Percentiles rank a stretch among this genome's conserved stretches.
These are phyloP conservation scores for Fistularia tabacaria DNA, from an alignment of 2,797 vertebrate genomes.

Conservation along the genomic window DNA sequence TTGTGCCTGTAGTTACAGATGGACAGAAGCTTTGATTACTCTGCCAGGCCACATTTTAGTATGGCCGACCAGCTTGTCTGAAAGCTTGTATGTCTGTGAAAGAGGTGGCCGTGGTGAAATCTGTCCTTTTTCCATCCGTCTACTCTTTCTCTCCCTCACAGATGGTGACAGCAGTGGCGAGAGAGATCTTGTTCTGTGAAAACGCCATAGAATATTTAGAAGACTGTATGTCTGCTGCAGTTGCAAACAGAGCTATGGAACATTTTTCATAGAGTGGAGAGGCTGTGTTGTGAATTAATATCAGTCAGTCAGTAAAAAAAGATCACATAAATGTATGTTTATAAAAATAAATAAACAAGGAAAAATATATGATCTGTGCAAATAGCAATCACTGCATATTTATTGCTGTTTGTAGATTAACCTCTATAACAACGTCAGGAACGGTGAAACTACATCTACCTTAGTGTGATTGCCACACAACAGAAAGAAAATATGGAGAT, in stretches of 20 bases:
- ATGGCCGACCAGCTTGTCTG: constrained; percentile 23
- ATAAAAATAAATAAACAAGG: too few species aligned
- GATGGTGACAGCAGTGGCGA: constrained; percentile 66
- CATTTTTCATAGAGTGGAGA: too few species aligned
- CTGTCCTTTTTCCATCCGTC: constrained; percentile 66
- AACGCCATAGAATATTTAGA: constrained; percentile 78
- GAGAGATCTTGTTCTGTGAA: constrained; percentile 74
- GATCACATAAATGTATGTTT: too few species aligned
- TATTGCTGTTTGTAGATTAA: too few species aligned
- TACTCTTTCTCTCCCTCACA: constrained; percentile 65
- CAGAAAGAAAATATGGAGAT: too few species aligned
- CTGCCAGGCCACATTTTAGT: constrained; percentile 26
- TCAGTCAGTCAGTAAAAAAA: too few species aligned
- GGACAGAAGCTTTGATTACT: constrained; percentile 39
- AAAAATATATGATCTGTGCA: too few species aligned
- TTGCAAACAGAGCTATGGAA: constrained; percentile 43
- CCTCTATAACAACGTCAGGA: too few species aligned
- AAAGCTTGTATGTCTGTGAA: constrained; percentile 71
- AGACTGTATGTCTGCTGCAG: constrained; percentile 49
- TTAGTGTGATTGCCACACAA: too few species aligned
- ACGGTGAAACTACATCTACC: too few species aligned
- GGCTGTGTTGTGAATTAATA: too few species aligned
- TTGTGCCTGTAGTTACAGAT: constrained; percentile 9
- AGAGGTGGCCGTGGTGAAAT: constrained; percentile 64
- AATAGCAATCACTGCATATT: too few species aligned